Conservation (phyloP, 2,797 vertebrate species). For the Mastacembelus armatus region DNA sequence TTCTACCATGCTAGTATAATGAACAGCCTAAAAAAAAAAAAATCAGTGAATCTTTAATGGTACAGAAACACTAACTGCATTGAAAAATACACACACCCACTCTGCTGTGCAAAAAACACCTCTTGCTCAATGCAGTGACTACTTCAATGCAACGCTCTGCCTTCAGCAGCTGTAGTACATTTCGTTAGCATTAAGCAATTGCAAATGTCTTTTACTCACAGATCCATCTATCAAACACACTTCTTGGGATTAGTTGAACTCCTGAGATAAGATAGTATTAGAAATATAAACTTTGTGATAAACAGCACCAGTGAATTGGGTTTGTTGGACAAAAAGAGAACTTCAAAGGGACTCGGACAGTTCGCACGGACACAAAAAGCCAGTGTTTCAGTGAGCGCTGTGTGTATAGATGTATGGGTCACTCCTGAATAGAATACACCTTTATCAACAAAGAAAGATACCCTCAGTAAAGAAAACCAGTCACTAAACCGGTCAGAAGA, state of each 20-base stretch:
- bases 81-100: conserved; percentile 17
- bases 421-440: background rate
- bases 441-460: conserved; percentile 25
- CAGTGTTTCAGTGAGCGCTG: conserved; percentile 6
- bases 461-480: too few species aligned
- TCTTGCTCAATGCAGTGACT: conserved; percentile 18
- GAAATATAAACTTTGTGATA: background rate
- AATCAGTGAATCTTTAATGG: conserved; percentile 11
- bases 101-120: conserved; percentile 11
- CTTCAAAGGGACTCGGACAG: background rate
- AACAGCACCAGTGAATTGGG: background rate
- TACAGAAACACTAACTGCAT: background rate
- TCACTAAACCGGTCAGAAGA: too few species aligned
- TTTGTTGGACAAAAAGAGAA: conserved; percentile 17
- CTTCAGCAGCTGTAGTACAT: conserved; percentile 25
- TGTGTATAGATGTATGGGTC: conserved; percentile 1
- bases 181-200: conserved; percentile 24
- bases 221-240: conserved; percentile 6
- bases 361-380: conserved; percentile 15
- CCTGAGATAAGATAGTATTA: conserved; percentile 5
- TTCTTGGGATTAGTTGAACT: conserved; percentile 2
- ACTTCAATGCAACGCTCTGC: conserved; percentile 19
- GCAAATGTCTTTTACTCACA: conserved; percentile 22
- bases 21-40: conserved; percentile 18
- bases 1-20: conserved; percentile 35